Evolutionary conservation across 2,113 vertebrate genomes (phyloP).

Genomic region (Tupaia chinensis): DNA sequence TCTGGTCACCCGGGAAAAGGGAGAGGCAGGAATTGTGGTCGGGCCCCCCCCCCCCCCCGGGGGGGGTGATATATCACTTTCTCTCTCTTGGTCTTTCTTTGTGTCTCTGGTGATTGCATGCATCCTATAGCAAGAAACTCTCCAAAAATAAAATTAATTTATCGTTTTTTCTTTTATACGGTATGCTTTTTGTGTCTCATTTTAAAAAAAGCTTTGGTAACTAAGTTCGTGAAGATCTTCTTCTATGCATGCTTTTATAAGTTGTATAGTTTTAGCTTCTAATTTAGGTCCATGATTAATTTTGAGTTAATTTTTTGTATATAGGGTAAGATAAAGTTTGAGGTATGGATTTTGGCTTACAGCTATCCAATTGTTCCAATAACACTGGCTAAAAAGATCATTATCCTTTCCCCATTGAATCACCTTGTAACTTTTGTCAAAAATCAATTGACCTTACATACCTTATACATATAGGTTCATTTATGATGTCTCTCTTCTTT

Average conservation of each 20-base stretch:
- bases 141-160: conserved; percentile 24
- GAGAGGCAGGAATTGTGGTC: too few species aligned
- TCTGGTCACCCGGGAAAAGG: too few species aligned
- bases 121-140: too few species aligned
- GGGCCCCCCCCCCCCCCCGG: too few species aligned
- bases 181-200: background rate
- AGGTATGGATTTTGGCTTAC: background rate
- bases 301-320: conserved; percentile 39
- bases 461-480: background rate
- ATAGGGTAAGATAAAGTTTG: background rate
- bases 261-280: conserved; percentile 34
- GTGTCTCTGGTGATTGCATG: too few species aligned
- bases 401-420: background rate
- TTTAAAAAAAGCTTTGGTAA: background rate
- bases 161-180: background rate
- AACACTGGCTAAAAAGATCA: background rate
- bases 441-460: background rate
- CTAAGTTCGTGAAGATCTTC: background rate
- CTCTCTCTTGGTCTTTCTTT: too few species aligned
- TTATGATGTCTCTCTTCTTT: conserved; percentile 19
- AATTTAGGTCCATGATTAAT: background rate
- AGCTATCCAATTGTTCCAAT: background rate
- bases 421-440: background rate
- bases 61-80: too few species aligned
- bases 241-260: background rate